Conservation (phyloP, 1,140 invertebrate genomes). For the Bombus waltoni region DNA sequence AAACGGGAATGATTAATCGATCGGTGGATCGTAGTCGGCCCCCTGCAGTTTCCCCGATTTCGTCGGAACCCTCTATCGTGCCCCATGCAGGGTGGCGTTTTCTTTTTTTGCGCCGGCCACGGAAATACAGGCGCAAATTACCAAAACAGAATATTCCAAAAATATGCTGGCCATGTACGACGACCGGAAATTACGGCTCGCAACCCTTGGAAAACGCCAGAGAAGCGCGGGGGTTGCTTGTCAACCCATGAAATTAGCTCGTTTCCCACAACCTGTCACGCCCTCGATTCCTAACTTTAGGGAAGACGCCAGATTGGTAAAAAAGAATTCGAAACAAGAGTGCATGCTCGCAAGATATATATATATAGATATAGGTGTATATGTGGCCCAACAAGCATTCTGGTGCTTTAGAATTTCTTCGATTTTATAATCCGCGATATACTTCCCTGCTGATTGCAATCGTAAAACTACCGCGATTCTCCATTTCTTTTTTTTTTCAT, state of each 20-base stretch:
- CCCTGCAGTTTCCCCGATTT: conserved; percentile 61
- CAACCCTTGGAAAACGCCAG: conserved; percentile 53
- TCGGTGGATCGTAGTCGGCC: conserved; percentile 67
- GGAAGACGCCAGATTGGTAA: not conserved
- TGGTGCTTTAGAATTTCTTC: not conserved
- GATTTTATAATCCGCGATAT: not conserved
- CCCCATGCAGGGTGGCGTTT: conserved; percentile 57
- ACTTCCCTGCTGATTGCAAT: too few relatives aligned
- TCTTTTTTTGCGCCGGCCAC: conserved; percentile 34
- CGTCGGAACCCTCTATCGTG: conserved; percentile 58
- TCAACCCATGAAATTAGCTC: conserved; percentile 47
- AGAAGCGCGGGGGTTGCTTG: conserved; percentile 17
- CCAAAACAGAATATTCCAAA: conserved; percentile 61
- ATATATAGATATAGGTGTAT: not conserved
- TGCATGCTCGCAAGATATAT: not conserved
- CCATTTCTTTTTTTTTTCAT: too few relatives aligned
- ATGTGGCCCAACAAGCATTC: not conserved
- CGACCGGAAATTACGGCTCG: conserved; percentile 27
- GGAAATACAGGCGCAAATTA: conserved; percentile 63
- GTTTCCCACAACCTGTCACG: conserved; percentile 67
- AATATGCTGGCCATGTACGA: not conserved
- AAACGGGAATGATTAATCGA: conserved; percentile 80
- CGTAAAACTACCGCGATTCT: too few relatives aligned
- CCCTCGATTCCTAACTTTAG: conserved; percentile 35
- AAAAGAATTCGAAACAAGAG: not conserved